phyloP scores from a whole-genome alignment of 2,113 vertebrate genomes.

The Rhinogobius similis region DNA sequence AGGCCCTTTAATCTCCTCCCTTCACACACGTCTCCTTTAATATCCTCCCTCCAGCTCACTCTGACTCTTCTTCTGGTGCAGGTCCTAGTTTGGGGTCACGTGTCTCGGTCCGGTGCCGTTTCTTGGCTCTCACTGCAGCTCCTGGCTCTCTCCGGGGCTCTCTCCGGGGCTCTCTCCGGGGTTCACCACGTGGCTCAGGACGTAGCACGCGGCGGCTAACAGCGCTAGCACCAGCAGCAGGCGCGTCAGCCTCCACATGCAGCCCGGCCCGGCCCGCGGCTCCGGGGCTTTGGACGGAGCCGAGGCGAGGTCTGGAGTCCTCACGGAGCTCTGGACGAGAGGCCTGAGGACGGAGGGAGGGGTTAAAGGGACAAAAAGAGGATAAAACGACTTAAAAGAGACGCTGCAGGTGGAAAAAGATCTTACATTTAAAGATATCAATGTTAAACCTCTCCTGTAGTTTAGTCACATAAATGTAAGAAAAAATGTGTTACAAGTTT shows the following conservation, averaged over 20 bases:
- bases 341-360: slow-evolving; percentile 31
- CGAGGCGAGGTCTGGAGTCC: slow-evolving; percentile 44
- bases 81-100: no score
- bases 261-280: slow-evolving; percentile 32
- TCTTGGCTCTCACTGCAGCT: not conserved
- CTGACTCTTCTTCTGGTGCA: no score
- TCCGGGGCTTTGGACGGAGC: slow-evolving; percentile 15
- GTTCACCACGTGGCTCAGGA: slow-evolving; percentile 51
- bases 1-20: no score
- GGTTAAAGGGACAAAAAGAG: not conserved
- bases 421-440: no score
- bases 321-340: slow-evolving; percentile 18
- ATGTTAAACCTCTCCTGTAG: no score
- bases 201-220: slow-evolving; percentile 54
- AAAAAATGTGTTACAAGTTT: no score
- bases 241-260: slow-evolving; percentile 40
- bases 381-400: not conserved
- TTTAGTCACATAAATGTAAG: no score
- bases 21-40: no score
- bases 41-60: no score
- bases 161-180: slow-evolving; percentile 28
- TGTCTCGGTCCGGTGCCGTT: not conserved
- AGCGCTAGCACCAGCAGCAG: slow-evolving; percentile 56
- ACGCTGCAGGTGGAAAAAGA: no score
- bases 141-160: slow-evolving; percentile 29